Conservation (phyloP, 2,113 vertebrate species). For the Brevimyrus niger region DNA sequence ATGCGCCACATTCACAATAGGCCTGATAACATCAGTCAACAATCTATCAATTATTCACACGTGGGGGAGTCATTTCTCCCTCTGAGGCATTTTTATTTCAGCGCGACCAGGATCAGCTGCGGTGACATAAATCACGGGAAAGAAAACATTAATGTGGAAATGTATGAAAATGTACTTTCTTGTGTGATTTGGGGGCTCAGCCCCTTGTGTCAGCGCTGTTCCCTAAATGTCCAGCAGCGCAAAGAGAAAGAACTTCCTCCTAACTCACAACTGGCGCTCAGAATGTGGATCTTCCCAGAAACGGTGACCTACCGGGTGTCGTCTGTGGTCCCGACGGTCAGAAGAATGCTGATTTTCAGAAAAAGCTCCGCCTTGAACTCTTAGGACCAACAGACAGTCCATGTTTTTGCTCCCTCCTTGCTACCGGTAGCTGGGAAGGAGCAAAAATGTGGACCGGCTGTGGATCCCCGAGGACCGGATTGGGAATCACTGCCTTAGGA, state of each 20-base stretch:
- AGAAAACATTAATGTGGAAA: background rate
- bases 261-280: background rate
- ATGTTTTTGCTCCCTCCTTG: background rate
- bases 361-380: background rate
- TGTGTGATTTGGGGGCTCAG: background rate
- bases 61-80: background rate
- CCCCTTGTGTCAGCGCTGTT: background rate
- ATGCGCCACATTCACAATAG: background rate
- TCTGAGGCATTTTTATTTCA: conserved; percentile 4
- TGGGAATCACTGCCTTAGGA: background rate
- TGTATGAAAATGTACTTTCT: background rate
- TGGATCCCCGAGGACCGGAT: background rate
- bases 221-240: background rate
- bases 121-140: background rate
- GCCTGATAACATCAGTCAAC: conserved; percentile 14
- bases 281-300: background rate
- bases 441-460: background rate
- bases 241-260: background rate
- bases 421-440: background rate
- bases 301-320: background rate
- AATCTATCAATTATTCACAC: conserved; percentile 14
- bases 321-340: background rate
- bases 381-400: background rate
- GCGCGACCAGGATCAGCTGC: background rate
- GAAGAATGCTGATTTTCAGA: background rate